Conservation (phyloP, 2,888 invertebrate species). For the Neoaliturus tenellus region DNA sequence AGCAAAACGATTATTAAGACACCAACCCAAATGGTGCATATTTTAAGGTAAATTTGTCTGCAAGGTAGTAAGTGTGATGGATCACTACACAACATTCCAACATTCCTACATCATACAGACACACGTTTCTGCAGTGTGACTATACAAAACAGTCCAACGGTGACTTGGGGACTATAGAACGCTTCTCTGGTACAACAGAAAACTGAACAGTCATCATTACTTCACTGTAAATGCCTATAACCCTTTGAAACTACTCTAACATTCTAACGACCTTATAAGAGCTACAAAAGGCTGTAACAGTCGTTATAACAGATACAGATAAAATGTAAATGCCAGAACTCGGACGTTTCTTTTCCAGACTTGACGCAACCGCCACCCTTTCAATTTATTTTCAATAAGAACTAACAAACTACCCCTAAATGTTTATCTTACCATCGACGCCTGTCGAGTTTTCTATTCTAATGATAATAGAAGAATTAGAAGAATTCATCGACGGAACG, state of each 20-base stretch:
- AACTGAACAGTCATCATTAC: not conserved
- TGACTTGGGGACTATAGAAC: too few relatives aligned
- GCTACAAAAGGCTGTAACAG: not conserved
- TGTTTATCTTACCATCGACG: constrained; percentile 48
- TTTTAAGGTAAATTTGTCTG: too few relatives aligned
- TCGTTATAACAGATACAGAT: not conserved
- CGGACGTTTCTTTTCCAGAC: not conserved
- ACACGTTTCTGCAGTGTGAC: too few relatives aligned
- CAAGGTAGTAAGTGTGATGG: too few relatives aligned
- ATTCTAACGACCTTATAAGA: not conserved
- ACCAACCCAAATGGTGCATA: too few relatives aligned
- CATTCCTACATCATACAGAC: too few relatives aligned
- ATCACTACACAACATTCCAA: too few relatives aligned
- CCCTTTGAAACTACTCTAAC: not conserved
- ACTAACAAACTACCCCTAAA: constrained; percentile 44
- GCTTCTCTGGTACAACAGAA: too few relatives aligned
- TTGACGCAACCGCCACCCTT: constrained; percentile 1
- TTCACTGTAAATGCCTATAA: not conserved
- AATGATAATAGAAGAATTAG: constrained; percentile 49
- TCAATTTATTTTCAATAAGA: constrained; percentile 39
- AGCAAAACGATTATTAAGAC: too few relatives aligned
- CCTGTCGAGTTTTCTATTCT: constrained; percentile 46
- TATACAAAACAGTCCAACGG: too few relatives aligned
- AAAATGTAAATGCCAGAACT: constrained; percentile 29
- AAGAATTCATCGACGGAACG: constrained; percentile 43